Conservation (phyloP, 2,113 vertebrate genomes). For the Prionailurus bengalensis region DNA sequence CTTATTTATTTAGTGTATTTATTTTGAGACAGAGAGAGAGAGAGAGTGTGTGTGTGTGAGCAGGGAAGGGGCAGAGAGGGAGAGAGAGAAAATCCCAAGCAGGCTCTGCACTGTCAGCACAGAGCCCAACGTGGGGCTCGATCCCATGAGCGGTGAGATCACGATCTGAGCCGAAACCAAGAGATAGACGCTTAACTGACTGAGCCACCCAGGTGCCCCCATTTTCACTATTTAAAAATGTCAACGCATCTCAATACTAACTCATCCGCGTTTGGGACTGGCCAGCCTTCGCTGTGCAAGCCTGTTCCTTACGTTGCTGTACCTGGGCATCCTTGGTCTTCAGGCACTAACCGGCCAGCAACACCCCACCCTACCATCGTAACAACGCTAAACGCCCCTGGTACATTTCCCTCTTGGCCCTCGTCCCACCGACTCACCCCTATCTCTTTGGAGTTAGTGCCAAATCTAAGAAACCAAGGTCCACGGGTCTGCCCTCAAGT, state of each 20-base stretch:
- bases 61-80: no score
- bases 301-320: fast-evolving
- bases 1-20: no score
- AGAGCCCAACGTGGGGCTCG: no score
- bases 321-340: background rate
- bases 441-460: background rate
- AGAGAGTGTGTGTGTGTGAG: no score
- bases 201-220: no score
- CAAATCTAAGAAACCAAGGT: background rate
- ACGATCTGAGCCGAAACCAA: no score
- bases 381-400: background rate
- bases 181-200: no score
- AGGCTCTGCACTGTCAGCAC: no score
- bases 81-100: no score
- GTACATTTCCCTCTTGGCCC: background rate
- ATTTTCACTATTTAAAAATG: background rate
- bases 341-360: background rate
- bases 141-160: no score
- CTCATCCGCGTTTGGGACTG: background rate
- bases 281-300: background rate
- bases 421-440: fast-evolving
- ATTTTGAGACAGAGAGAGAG: no score
- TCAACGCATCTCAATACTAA: background rate
- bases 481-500: background rate
- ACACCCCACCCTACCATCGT: background rate